phyloP scores from a whole-genome alignment of 2,888 invertebrate genomes.

The Catocala fraxini region DNA sequence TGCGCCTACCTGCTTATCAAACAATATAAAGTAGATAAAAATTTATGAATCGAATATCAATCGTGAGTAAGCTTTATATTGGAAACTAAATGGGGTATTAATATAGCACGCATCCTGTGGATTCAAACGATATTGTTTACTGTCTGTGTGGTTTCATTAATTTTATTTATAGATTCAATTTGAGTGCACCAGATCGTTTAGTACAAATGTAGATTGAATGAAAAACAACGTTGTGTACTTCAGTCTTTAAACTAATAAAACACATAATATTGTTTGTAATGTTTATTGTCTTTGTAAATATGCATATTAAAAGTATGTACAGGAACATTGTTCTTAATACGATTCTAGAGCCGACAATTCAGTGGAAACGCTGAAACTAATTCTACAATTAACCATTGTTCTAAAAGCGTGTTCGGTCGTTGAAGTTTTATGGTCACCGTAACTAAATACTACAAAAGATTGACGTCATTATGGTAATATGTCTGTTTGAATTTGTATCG shows the following conservation, averaged over 20 bases:
- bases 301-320: neutral
- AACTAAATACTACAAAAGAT: constrained; percentile 57
- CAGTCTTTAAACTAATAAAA: neutral
- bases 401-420: constrained; percentile 26
- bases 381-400: constrained; percentile 47
- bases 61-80: neutral
- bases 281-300: constrained; percentile 9
- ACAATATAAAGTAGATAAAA: neutral
- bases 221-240: too few relatives aligned
- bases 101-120: neutral
- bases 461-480: constrained; percentile 53
- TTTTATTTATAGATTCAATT: constrained; percentile 1
- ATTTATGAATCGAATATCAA: neutral
- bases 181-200: too few relatives aligned
- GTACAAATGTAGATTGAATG: too few relatives aligned
- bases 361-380: constrained; percentile 40
- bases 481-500: constrained; percentile 24
- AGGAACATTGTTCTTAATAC: constrained; percentile 12
- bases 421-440: constrained; percentile 51
- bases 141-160: neutral
- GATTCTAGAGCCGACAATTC: constrained; percentile 34
- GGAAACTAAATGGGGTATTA: neutral
- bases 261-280: constrained; percentile 7
- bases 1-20: neutral
- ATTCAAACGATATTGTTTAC: constrained; percentile 3